These are phyloP conservation scores for Hycleus phaleratus DNA, from an alignment of 1,140 invertebrate species.

Conservation along the genomic window DNA sequence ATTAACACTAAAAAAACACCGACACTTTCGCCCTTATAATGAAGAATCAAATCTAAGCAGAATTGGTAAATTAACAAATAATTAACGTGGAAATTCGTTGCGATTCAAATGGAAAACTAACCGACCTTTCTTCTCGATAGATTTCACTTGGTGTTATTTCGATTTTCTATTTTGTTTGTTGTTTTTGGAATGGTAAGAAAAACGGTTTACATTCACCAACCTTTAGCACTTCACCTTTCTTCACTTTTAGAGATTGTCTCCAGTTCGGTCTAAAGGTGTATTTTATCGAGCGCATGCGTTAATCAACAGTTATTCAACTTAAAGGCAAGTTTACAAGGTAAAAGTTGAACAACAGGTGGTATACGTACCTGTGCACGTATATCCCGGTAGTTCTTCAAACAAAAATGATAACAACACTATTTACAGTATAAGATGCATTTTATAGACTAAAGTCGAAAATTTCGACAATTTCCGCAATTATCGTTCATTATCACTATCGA, in stretches of 20 bases:
- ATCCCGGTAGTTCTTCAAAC: no score
- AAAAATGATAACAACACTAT: no score
- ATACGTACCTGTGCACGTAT: neutral
- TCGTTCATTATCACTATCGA: no score
- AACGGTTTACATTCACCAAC: neutral
- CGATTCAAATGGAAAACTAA: neutral
- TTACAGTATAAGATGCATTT: no score
- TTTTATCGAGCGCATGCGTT: constrained; percentile 16
- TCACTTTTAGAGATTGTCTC: constrained; percentile 21
- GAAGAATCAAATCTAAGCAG: no score
- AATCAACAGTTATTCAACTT: constrained; percentile 30
- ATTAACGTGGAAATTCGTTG: no score
- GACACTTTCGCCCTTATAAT: neutral
- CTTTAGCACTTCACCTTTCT: constrained; percentile 4
- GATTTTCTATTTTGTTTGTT: neutral
- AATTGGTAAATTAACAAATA: no score
- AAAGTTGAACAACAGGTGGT: constrained; percentile 24
- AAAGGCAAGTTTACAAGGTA: constrained; percentile 30
- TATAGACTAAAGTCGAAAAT: no score
- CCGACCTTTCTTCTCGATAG: constrained; percentile 8
- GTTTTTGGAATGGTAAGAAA: neutral
- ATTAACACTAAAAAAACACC: no score
- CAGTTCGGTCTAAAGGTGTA: constrained; percentile 29
- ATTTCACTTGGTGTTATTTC: constrained; percentile 22
- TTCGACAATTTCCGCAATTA: no score